Evolutionary conservation across 2,888 invertebrate genomes (phyloP).

Genomic region (Pristionchus entomophagus): DNA sequence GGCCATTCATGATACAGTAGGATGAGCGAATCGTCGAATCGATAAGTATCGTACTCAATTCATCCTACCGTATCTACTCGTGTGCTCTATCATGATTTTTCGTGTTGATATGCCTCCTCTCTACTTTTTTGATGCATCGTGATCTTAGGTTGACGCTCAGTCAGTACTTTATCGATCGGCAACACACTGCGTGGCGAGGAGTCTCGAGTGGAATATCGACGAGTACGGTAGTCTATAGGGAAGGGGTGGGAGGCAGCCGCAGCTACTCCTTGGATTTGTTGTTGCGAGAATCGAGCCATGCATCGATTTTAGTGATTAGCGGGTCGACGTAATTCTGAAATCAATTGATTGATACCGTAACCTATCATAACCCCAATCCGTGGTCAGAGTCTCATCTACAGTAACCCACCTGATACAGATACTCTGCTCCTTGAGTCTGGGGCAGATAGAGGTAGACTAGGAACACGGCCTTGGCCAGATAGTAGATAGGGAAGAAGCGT

Average conservation of each 20-base stretch:
- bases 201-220: conserved; percentile 21
- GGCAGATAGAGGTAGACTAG: conserved; percentile 60
- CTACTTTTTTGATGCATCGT: background rate
- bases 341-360: background rate
- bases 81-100: too few species aligned
- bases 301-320: conserved; percentile 11
- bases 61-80: too few species aligned
- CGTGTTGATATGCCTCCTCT: too few species aligned
- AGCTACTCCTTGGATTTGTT: background rate
- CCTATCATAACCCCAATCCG: background rate
- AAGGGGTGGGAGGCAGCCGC: background rate
- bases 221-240: conserved; percentile 20
- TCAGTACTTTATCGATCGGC: conserved; percentile 34
- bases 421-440: conserved; percentile 56
- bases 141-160: background rate
- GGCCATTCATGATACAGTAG: too few species aligned
- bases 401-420: conserved; percentile 51
- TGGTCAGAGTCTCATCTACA: background rate
- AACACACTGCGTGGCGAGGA: background rate
- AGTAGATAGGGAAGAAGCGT: conserved; percentile 57
- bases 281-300: background rate
- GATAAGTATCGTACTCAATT: too few species aligned
- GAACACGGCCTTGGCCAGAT: conserved; percentile 57
- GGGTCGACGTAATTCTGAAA: conserved; percentile 39
- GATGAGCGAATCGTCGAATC: too few species aligned